phyloP scores from a whole-genome alignment of 2,797 vertebrate species.

The Cheirogaleus major region DNA sequence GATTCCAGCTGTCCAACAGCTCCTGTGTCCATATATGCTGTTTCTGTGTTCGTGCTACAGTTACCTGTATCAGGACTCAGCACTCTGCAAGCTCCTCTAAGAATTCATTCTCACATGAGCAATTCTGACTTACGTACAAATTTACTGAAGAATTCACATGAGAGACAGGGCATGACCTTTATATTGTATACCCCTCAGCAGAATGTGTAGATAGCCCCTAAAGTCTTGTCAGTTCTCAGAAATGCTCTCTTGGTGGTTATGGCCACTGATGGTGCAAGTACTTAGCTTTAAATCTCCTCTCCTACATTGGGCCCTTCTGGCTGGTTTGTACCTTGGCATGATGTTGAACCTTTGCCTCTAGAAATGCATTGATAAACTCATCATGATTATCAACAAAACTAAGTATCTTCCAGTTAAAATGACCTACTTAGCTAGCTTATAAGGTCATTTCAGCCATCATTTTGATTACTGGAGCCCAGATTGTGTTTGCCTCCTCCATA shows the following conservation, averaged over 20 bases:
- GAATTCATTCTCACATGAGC: neutral
- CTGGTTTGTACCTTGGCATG: neutral
- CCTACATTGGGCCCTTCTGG: neutral
- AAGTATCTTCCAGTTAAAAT: neutral
- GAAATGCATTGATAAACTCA: neutral
- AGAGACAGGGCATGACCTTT: neutral
- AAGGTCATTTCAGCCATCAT: neutral
- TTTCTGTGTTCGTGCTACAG: neutral
- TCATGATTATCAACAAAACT: neutral
- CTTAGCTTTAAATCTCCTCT: neutral
- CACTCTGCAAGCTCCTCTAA: neutral
- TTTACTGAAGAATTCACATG: neutral
- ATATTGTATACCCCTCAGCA: neutral
- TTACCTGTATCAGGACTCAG: neutral
- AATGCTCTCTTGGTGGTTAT: neutral
- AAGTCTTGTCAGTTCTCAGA: neutral
- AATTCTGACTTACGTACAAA: neutral
- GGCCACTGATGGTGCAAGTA: neutral
- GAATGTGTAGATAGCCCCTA: neutral
- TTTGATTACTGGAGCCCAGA: neutral
- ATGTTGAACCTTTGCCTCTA: neutral
- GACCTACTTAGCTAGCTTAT: neutral
- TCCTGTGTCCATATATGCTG: neutral
- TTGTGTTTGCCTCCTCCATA: neutral
- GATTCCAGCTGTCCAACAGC: neutral